Evolutionary conservation across 2,888 invertebrate species (phyloP), one percentile per base, ranked within the genome.

Genomic region (Seladonia tumulorum): DNA sequence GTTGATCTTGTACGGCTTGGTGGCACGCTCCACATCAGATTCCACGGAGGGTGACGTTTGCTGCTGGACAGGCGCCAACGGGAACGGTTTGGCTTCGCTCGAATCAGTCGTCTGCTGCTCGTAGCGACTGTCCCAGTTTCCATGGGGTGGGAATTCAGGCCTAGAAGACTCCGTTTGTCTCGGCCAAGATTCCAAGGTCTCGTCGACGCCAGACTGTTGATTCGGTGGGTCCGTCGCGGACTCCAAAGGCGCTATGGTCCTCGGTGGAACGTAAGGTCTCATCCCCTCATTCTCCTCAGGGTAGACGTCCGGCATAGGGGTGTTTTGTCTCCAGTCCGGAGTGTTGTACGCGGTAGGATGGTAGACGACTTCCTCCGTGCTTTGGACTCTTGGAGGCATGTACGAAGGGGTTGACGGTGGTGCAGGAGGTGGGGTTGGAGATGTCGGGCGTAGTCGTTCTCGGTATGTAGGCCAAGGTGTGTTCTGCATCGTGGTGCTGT

Each of bases 301-400:
- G 22, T 68, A 39, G 68, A 12, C 29, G 29, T 29, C 29, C 2
- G 63, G 16, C 16, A 7, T n/a, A n/a, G 63, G 63, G 16, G n/a
- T 2, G 53, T 60, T 39, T 72, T 39, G 35, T 12, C 12, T 2
- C 79, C 66, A 81, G 14, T 72, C 29, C 3, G 81, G 74, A 25
- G 66, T 60, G 5, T 25, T 7, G 18, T 14, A 25, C 1, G 22
- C 18, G 25, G 35, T 35, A 35, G 82, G 82, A 25, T 14, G 74
- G 66, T 77, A 68, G 25, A 86, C 10, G 2, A 80, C 77, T 49
- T 86, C 87, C 53, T 78, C 87, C 16, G 87, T 87, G 14, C 86
- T 80, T 10, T 73, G 25, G 3, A 78, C 60, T 12, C 18, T 63
- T 12, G 42, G 39, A 7, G 66, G 14, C 0, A 25, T 0, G 14